phyloP scores from a whole-genome alignment of 2,888 invertebrate species.

The Epirrita christyi region DNA sequence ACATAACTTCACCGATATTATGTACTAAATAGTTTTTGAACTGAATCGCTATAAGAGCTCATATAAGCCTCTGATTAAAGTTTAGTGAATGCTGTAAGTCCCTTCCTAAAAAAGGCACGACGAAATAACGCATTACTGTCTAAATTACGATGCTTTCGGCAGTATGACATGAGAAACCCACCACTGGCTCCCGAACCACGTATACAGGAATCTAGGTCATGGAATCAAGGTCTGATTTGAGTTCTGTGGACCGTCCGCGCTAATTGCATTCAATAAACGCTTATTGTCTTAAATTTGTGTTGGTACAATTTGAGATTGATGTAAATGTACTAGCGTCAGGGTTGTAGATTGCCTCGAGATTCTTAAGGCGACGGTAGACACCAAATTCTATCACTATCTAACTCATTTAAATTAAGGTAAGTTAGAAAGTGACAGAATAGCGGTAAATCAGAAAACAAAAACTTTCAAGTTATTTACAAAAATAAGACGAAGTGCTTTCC shows the following conservation, averaged over 20 bases:
- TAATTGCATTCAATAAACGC: constrained; percentile 66
- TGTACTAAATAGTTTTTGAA: too few species aligned
- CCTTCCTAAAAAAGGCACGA: not conserved
- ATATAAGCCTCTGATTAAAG: too few species aligned
- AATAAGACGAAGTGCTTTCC: too few species aligned
- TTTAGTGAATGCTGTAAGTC: not conserved
- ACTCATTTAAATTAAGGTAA: too few species aligned
- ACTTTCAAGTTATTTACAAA: too few species aligned
- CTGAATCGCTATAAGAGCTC: too few species aligned
- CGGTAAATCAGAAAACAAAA: too few species aligned
- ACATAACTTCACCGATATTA: too few species aligned
- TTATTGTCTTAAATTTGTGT: constrained; percentile 55
- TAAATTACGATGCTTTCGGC: not conserved
- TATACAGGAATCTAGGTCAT: constrained; percentile 44
- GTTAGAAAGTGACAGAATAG: too few species aligned
- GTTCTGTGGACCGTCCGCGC: constrained; percentile 43
- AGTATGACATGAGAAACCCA: not conserved
- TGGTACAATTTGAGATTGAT: constrained; percentile 12
- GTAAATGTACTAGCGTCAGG: not conserved
- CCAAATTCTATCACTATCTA: too few species aligned
- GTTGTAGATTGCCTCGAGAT: constrained; percentile 6
- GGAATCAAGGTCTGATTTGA: constrained; percentile 34
- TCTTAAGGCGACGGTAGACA: too few species aligned
- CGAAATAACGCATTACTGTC: not conserved
- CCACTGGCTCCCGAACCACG: constrained; percentile 1